Evolutionary conservation across 1,140 invertebrate species (phyloP), one percentile per base, ranked within the genome.

Genomic region (Hyles vespertilio): DNA sequence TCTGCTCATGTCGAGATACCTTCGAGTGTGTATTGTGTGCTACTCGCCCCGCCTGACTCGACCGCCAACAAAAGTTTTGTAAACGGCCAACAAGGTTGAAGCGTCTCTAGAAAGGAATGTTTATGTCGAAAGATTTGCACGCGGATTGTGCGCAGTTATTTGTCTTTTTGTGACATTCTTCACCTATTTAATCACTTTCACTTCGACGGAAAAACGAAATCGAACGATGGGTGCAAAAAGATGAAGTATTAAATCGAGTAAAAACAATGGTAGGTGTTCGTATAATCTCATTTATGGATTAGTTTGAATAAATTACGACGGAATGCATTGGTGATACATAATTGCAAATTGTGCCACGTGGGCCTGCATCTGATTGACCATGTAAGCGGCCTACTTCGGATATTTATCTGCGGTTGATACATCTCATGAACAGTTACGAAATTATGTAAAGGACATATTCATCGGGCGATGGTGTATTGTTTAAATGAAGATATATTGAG

Each of bases 231-330:
- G 44, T 46, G 9, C n/a, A 48, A 5, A n/a, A 40, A 40, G 8
- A 40, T 5, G 8, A 40, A 40, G 4, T 40, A 40, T 40, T 40
- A 48, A 48, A 32, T 54, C 40, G 40, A 54, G 36, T 44, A 2
- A 50, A 5, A 59, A 50, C 61, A 64, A 60, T 61, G 49, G 68
- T 70, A 62, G 49, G 22, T 36, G 58, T 8, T n/a, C 43, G 36
- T 59, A 61, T 53, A 70, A 72, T 63, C 65, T 66, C 61, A 63
- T 72, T 72, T 69, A 67, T 67, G 62, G 51, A 61, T 65, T 51
- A 34, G 34, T 63, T 72, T 65, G 59, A 63, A 62, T 63, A 61
- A 59, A 66, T 69, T 65, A 56, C 56, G 61, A 34, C 50, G 58
- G 64, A 69, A 69, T 66, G 67, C 64, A 67, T 54, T 45, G 55